Conservation (phyloP, 1,140 invertebrate genomes). For the Pseudomyrmex cubaensis region DNA sequence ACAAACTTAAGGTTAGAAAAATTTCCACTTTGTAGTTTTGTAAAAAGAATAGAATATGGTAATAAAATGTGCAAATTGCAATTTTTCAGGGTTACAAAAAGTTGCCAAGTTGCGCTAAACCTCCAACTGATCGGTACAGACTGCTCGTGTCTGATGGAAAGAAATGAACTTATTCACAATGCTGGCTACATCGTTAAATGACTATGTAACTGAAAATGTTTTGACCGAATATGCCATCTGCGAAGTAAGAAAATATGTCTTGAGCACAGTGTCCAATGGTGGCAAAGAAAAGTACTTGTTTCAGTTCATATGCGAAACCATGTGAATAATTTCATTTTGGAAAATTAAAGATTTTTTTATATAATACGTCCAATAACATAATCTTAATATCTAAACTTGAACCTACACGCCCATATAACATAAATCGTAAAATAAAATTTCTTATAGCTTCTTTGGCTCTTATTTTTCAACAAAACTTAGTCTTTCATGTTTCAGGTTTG, state of each 20-base stretch:
- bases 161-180: conserved; percentile 95
- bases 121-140: conserved; percentile 90
- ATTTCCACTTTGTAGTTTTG: no score
- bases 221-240: conserved; percentile 92
- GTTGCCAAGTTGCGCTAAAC: conserved; percentile 83
- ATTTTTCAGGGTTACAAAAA: conserved; percentile 87
- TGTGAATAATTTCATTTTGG: not conserved
- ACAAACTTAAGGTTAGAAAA: no score
- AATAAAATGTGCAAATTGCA: not conserved
- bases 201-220: conserved; percentile 89
- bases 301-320: conserved; percentile 22
- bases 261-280: conserved; percentile 90
- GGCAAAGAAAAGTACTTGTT: conserved; percentile 80
- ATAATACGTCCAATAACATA: no score
- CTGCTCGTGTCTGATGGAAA: conserved; percentile 94
- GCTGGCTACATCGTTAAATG: conserved; percentile 95
- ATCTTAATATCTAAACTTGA: no score
- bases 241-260: conserved; percentile 90
- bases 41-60: no score
- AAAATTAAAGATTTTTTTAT: no score
- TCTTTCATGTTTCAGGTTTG: no score
- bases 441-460: no score
- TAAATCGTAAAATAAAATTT: no score
- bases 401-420: no score
- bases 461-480: no score